Conservation (phyloP, 2,113 vertebrate genomes). For the Morone saxatilis region DNA sequence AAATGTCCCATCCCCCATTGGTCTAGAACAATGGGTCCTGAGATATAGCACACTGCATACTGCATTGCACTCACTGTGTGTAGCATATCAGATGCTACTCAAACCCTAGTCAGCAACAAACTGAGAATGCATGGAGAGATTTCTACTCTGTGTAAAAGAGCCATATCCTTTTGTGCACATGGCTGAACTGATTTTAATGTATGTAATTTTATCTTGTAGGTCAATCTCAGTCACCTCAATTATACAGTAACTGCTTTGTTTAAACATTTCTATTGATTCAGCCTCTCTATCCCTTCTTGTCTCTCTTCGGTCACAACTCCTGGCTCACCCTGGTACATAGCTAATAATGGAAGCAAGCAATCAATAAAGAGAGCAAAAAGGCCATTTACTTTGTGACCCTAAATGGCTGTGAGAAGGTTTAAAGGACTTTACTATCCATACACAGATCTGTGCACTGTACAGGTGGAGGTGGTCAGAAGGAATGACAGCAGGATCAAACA, state of each 20-base stretch:
- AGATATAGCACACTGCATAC: constrained; percentile 4
- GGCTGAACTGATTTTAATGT: background rate
- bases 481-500: background rate
- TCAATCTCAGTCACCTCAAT: background rate
- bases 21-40: background rate
- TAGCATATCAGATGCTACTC: background rate
- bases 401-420: background rate
- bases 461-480: background rate
- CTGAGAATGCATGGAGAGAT: background rate
- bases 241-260: background rate
- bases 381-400: background rate
- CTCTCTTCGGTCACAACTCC: background rate
- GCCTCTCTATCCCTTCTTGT: background rate
- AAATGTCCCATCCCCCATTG: background rate
- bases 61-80: constrained; percentile 1
- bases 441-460: background rate
- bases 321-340: background rate
- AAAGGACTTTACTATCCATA: background rate
- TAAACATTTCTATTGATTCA: background rate
- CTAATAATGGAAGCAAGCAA: constrained; percentile 8
- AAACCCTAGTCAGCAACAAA: background rate
- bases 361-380: background rate
- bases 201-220: background rate
- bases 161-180: background rate
- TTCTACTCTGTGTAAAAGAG: background rate